These are phyloP conservation scores for Ageneiosus marmoratus DNA, from an alignment of 2,113 vertebrate genomes.

Conservation along the genomic window DNA sequence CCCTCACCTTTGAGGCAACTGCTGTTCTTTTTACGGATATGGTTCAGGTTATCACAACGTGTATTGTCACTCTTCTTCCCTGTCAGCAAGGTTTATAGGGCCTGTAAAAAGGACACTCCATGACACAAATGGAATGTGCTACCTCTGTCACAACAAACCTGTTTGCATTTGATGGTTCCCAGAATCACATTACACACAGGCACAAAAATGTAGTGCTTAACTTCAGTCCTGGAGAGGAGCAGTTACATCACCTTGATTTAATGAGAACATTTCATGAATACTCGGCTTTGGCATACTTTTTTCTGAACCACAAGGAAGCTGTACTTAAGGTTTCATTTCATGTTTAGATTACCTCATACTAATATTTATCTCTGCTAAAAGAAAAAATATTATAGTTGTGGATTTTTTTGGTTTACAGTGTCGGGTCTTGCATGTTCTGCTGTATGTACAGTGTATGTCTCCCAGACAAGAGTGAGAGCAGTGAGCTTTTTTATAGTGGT, in stretches of 20 bases:
- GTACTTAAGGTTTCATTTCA: background rate
- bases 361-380: background rate
- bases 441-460: too few relatives aligned
- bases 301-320: background rate
- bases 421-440: background rate
- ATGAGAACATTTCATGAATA: background rate
- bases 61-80: conserved; percentile 40
- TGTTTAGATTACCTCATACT: background rate
- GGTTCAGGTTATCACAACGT: conserved; percentile 43
- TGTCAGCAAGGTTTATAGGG: conserved; percentile 54
- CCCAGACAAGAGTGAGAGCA: background rate
- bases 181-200: conserved; percentile 9
- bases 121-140: conserved; percentile 55
- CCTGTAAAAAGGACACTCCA: conserved; percentile 53
- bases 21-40: conserved; percentile 35
- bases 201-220: conserved; percentile 2
- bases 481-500: background rate
- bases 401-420: background rate
- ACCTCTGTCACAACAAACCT: conserved; percentile 48
- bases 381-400: background rate
- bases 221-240: background rate
- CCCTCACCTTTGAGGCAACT: conserved; percentile 36
- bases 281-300: background rate
- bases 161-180: conserved; percentile 42
- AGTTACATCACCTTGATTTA: background rate